A percentile compares a stretch with the other conserved stretches of the same genome.
Evolutionary conservation across 2,113 vertebrate genomes (phyloP).

Genomic region (Prochilodus magdalenae): DNA sequence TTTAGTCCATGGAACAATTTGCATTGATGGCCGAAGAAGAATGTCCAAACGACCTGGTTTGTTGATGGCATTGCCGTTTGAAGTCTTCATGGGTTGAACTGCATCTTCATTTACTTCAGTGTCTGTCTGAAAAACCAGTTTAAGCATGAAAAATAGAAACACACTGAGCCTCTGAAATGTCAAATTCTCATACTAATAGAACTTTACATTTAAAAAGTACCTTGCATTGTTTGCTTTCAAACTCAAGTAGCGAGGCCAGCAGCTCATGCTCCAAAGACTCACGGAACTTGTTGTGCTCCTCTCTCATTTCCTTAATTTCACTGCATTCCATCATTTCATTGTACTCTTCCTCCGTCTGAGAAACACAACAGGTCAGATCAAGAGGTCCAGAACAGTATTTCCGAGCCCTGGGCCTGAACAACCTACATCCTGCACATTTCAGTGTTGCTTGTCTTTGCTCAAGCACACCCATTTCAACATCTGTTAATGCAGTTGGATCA

Average conservation of each 20-base stretch:
- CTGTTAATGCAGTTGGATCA: background rate
- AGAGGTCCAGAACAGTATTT: background rate
- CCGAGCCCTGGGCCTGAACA: too few relatives aligned
- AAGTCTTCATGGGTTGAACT: background rate
- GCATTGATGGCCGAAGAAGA: background rate
- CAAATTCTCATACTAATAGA: background rate
- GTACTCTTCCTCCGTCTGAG: slow-evolving; percentile 43
- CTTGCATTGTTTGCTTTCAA: background rate
- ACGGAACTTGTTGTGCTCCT: background rate
- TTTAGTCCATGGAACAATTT: too few relatives aligned
- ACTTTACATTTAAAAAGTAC: background rate
- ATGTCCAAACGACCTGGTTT: background rate
- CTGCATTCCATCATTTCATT: slow-evolving; percentile 27
- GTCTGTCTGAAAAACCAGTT: background rate
- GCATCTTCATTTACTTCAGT: background rate
- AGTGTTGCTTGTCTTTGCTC: background rate
- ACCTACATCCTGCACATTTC: too few relatives aligned
- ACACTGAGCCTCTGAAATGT: background rate
- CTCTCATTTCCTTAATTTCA: slow-evolving; percentile 26
- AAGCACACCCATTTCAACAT: background rate
- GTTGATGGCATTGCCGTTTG: background rate
- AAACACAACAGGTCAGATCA: background rate
- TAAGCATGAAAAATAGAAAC: background rate
- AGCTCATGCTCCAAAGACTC: slow-evolving; percentile 4
- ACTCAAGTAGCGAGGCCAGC: background rate